Conservation (phyloP, 2,797 vertebrate genomes). For the Diceros bicornis region DNA sequence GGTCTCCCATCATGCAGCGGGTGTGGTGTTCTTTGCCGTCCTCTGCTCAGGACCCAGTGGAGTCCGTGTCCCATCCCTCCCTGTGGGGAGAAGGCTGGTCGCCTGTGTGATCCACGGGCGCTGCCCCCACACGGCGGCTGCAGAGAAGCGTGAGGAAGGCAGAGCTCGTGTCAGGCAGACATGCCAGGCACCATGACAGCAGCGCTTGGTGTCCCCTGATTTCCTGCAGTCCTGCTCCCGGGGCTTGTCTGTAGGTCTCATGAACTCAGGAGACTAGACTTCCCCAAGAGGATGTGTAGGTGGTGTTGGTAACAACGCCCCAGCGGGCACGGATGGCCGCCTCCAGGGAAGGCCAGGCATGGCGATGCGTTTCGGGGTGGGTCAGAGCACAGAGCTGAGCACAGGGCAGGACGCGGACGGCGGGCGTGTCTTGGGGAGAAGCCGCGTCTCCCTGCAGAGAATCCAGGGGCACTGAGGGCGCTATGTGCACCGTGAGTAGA, state of each 20-base stretch:
- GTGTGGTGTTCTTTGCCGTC: fast-evolving
- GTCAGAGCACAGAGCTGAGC: too few species aligned
- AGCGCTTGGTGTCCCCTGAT: neutral
- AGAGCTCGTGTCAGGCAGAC: neutral
- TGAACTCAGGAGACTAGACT: neutral
- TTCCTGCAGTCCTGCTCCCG: neutral
- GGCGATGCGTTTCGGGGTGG: too few species aligned
- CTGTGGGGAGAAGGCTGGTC: fast-evolving
- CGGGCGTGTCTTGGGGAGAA: too few species aligned
- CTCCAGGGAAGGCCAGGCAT: neutral
- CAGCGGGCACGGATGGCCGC: fast-evolving
- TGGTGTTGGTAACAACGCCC: fast-evolving
- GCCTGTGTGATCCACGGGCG: neutral
- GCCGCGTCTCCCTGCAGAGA: neutral
- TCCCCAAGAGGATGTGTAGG: neutral
- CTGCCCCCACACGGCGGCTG: fast-evolving
- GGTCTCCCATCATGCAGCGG: too few species aligned
- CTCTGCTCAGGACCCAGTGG: neutral
- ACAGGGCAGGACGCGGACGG: too few species aligned
- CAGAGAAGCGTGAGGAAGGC: neutral
- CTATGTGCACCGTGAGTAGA: neutral
- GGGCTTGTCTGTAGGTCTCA: too few species aligned
- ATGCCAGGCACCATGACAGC: fast-evolving
- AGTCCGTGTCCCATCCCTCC: neutral
- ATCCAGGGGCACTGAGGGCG: fast-evolving